Evolutionary conservation across 1,140 invertebrate genomes (phyloP), one percentile per base, ranked within the genome.

Genomic region (Mercenaria mercenaria): DNA sequence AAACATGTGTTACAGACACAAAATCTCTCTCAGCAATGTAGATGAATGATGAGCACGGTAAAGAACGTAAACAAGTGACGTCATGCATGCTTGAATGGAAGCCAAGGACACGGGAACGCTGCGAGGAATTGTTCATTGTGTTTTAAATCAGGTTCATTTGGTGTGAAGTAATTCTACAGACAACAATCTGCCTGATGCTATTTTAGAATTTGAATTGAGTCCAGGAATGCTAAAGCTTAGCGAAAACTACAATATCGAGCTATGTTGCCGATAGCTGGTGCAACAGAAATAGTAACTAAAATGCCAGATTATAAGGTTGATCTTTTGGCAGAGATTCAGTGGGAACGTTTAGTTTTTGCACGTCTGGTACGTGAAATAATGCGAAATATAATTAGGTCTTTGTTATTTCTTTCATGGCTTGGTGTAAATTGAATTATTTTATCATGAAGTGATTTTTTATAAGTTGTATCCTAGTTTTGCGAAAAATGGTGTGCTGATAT

Each of bases 31-130:
- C 26, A 20, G n/a, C 34, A 64, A 41, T 82, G 56, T 32, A 82
- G 41, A 82, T 50, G 80, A 43, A 82, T 82, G 56, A n/a, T 59
- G 61, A 39, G 1, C 50, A 67, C 18, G n/a, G 3, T 43, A 64
- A 11, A 64, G 56, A 82, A 82, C 56, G 80, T 64, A 82, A 82
- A 82, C 61, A 82, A 26, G 59, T 82, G 80, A 82, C 80, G 80
- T 82, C 80, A 82, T 37, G n/a, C 6, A 82, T 82, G 56, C n/a
- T 82, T 82, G 80, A 82, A 41, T 32, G 10, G 50, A 47, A 41
- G 80, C 80, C 80, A 82, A 59, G 37, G 52, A 43, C 61, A 47
- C 15, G 13, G 80, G 1, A 26, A 59, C 10, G 29, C 23, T 15
- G 47, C n/a, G 37, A 37, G 23, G 26, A 56, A 41, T 32, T 37